These are phyloP conservation scores for Eilema caniola DNA, from an alignment of 2,888 invertebrate genomes.

Conservation along the genomic window DNA sequence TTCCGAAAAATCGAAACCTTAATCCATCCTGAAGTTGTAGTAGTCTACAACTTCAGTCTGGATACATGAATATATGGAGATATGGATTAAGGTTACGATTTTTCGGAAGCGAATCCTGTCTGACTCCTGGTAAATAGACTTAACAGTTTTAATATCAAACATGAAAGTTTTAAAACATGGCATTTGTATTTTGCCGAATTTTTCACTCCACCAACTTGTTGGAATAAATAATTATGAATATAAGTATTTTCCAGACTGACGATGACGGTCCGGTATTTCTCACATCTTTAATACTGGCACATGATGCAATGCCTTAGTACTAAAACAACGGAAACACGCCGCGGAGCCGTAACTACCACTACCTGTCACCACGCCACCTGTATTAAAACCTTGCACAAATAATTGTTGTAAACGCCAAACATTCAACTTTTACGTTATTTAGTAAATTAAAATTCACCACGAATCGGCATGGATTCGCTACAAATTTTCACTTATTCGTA, in stretches of 20 bases:
- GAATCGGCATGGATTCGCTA: constrained; percentile 41
- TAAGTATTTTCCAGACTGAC: neutral
- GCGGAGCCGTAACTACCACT: constrained; percentile 62
- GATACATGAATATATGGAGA: no score
- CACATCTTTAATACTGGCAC: neutral
- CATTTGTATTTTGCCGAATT: no score
- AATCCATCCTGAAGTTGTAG: no score
- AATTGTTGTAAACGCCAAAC: constrained; percentile 58
- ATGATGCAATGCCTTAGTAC: neutral
- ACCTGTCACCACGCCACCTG: constrained; percentile 63
- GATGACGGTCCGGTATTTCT: neutral
- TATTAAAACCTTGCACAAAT: constrained; percentile 55
- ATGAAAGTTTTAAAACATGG: neutral
- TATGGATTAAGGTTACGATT: no score
- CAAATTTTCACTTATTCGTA: constrained; percentile 35
- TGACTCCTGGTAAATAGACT: no score
- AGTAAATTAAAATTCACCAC: constrained; percentile 59
- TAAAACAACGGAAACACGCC: constrained; percentile 41
- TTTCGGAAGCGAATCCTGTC: no score
- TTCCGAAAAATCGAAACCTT: no score
- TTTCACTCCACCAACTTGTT: neutral
- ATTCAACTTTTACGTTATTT: constrained; percentile 55
- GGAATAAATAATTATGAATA: neutral
- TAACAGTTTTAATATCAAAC: no score
- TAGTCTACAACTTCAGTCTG: no score